Percentiles rank a stretch among this genome's conserved stretches.
Conservation (phyloP, 2,113 vertebrate genomes). For the Laticauda colubrina region DNA sequence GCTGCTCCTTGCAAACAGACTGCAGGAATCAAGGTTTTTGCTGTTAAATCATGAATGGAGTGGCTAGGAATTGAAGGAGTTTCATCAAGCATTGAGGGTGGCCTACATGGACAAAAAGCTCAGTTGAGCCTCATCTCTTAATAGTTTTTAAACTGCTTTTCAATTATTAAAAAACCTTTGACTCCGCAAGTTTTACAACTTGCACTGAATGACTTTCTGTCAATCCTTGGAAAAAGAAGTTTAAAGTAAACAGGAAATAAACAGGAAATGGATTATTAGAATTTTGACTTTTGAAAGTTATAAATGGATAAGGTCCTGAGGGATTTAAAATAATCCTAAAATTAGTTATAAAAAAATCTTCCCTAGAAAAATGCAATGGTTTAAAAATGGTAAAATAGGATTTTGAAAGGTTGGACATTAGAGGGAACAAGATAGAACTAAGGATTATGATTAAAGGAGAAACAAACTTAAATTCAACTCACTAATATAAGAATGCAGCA, state of each 20-base stretch:
- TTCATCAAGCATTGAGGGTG: not conserved
- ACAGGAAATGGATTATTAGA: not conserved
- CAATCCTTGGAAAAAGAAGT: not conserved
- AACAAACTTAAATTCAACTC: too few species aligned
- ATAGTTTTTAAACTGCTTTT: not conserved
- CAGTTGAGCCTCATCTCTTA: not conserved
- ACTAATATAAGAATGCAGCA: not conserved
- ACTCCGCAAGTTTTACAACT: not conserved
- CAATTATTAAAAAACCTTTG: not conserved
- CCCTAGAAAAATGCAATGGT: not conserved
- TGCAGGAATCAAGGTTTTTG: not conserved
- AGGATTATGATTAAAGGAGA: not conserved
- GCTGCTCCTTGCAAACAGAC: not conserved
- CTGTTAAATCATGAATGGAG: not conserved
- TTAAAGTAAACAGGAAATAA: not conserved
- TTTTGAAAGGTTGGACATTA: not conserved
- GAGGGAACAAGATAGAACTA: not conserved
- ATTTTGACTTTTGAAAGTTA: not conserved
- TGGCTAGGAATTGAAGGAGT: not conserved
- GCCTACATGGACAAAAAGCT: not conserved
- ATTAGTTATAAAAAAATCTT: not conserved
- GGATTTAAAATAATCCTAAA: not conserved
- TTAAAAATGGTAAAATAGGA: not conserved
- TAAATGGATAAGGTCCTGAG: not conserved
- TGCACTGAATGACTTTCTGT: not conserved